Evolutionary conservation across 2,797 vertebrate genomes (phyloP).

Genomic region (Monodelphis domestica): DNA sequence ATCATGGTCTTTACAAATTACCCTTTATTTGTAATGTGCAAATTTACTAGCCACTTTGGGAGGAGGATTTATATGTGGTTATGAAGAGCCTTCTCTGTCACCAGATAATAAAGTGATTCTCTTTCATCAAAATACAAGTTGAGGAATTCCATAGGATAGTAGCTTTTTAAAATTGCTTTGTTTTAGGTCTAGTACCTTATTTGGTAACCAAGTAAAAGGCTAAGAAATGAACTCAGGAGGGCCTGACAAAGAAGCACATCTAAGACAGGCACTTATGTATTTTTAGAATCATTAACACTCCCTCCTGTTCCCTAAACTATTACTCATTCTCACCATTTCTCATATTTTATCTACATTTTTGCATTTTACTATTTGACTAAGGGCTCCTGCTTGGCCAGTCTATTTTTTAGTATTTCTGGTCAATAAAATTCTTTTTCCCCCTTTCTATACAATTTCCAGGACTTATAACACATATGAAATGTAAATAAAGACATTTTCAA

Average conservation of each 20-base stretch:
- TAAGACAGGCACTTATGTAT: constrained; percentile 4
- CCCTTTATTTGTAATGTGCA: constrained; percentile 23
- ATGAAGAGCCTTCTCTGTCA: constrained; percentile 17
- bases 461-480: constrained; percentile 13
- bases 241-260: not conserved
- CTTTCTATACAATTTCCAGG: constrained; percentile 1
- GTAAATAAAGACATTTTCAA: constrained; percentile 39
- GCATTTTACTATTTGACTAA: constrained; percentile 33
- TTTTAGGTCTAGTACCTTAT: constrained; percentile 29
- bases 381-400: not conserved
- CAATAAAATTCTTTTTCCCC: not conserved
- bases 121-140: constrained; percentile 45
- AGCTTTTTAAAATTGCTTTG: constrained; percentile 10
- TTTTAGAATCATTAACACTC: not conserved
- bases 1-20: constrained; percentile 7
- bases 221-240: not conserved
- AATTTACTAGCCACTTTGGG: not conserved
- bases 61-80: constrained; percentile 8
- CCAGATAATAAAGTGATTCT: constrained; percentile 42
- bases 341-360: constrained; percentile 28
- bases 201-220: constrained; percentile 32
- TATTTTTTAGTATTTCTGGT: not conserved
- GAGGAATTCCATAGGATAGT: not conserved
- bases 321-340: not conserved
- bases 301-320: not conserved